Evolutionary conservation across 2,113 vertebrate genomes (phyloP).

Genomic region (Delphinapterus leucas): DNA sequence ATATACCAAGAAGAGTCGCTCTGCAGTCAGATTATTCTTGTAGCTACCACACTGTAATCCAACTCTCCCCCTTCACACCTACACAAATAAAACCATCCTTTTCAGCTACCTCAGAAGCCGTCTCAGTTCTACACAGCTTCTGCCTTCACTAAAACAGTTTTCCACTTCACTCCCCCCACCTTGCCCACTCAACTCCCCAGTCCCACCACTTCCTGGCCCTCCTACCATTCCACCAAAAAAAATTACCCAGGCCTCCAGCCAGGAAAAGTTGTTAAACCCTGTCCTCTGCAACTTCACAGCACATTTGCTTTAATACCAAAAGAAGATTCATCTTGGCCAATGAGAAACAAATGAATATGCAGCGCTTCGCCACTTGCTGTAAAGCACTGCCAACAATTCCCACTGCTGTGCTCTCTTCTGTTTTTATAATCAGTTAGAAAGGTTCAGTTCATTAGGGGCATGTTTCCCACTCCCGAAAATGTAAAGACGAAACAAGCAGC

Average conservation of each 20-base stretch:
- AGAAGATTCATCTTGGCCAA: constrained; percentile 73
- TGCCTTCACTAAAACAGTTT: not conserved
- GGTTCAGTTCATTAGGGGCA: constrained; percentile 57
- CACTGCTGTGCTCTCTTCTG: constrained; percentile 69
- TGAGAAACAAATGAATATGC: constrained; percentile 78
- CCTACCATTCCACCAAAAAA: not conserved
- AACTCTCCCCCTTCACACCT: not conserved
- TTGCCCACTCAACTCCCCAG: not conserved
- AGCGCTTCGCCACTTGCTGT: constrained; percentile 70
- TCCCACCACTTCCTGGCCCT: constrained; percentile 27
- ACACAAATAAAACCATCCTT: not conserved
- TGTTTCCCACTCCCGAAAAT: constrained; percentile 67
- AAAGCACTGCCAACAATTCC: constrained; percentile 71
- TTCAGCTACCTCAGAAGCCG: not conserved
- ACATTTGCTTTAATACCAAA: constrained; percentile 70
- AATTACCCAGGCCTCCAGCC: constrained; percentile 53
- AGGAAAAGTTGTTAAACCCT: constrained; percentile 69
- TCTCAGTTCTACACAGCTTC: not conserved
- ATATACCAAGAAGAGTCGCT: not conserved
- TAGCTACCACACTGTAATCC: not conserved
- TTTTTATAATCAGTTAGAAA: constrained; percentile 82
- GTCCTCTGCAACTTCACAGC: constrained; percentile 63
- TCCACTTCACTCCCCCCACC: not conserved
- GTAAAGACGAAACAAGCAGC: constrained; percentile 52
- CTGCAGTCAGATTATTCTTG: not conserved